These are phyloP conservation scores for Pithys albifrons DNA, from an alignment of 2,113 vertebrate genomes.

Conservation along the genomic window DNA sequence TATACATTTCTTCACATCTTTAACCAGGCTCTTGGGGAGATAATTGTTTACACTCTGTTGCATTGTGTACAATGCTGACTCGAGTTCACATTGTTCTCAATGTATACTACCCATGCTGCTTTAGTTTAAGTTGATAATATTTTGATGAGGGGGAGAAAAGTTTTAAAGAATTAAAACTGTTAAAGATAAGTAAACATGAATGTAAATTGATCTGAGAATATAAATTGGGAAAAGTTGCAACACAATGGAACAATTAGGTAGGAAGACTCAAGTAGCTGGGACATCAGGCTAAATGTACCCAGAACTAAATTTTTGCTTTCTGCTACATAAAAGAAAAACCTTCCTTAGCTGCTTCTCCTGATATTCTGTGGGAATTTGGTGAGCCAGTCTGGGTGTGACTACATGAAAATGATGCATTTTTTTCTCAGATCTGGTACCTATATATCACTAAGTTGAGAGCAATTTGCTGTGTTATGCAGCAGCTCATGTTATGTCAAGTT, in stretches of 20 bases:
- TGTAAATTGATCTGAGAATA: neutral
- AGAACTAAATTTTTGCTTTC: neutral
- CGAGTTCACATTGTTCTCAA: neutral
- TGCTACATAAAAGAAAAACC: neutral
- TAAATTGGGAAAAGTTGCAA: neutral
- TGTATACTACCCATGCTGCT: neutral
- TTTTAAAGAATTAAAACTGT: neutral
- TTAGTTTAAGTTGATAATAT: neutral
- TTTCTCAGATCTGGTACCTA: neutral
- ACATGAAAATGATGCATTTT: neutral
- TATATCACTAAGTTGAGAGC: neutral
- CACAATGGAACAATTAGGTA: neutral
- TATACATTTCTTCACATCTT: neutral
- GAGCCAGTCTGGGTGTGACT: neutral
- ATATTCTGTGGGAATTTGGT: neutral
- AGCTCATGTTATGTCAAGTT: neutral
- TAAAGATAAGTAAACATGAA: neutral
- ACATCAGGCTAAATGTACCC: neutral
- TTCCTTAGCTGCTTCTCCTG: neutral
- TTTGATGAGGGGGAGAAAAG: neutral
- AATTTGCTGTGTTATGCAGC: neutral
- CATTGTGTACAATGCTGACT: neutral
- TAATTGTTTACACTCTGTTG: neutral
- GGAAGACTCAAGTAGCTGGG: neutral
- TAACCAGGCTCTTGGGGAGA: neutral